These are phyloP conservation scores for Xestobium rufovillosum DNA, from an alignment of 2,888 invertebrate genomes.

Conservation along the genomic window DNA sequence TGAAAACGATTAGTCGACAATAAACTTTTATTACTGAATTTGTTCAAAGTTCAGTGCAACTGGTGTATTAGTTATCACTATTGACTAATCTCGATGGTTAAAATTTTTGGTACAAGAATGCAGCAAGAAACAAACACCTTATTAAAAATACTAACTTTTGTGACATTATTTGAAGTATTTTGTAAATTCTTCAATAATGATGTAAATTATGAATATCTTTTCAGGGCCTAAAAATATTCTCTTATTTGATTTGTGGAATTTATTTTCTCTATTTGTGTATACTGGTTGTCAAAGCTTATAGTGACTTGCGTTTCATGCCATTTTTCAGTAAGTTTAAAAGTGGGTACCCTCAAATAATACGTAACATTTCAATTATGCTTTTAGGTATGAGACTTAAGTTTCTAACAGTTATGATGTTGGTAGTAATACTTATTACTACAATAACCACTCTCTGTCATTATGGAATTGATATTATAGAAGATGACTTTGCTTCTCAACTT, in stretches of 20 bases:
- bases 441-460: conserved; percentile 74
- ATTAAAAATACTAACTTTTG: too few species aligned
- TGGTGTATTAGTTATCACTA: too few species aligned
- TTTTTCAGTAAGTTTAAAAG: conserved; percentile 75
- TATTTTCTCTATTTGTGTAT: conserved; percentile 81
- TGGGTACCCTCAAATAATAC: not conserved
- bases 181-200: conserved; percentile 2
- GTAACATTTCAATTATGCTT: conserved; percentile 8
- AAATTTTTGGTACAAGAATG: too few species aligned
- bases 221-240: conserved; percentile 85
- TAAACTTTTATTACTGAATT: too few species aligned
- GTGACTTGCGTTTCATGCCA: conserved; percentile 92
- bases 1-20: too few species aligned
- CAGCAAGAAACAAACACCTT: too few species aligned
- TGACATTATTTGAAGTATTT: too few species aligned
- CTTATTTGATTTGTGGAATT: conserved; percentile 75
- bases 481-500: conserved; percentile 87
- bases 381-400: conserved; percentile 90
- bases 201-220: conserved; percentile 32
- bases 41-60: too few species aligned
- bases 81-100: too few species aligned
- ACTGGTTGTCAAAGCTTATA: conserved; percentile 83
- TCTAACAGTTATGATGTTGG: conserved; percentile 75
- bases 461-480: conserved; percentile 84
- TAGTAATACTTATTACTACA: conserved; percentile 68